Base-by-base conservation (phyloP, 2,797 vertebrate species). In the Siniperca undulata region DNA sequence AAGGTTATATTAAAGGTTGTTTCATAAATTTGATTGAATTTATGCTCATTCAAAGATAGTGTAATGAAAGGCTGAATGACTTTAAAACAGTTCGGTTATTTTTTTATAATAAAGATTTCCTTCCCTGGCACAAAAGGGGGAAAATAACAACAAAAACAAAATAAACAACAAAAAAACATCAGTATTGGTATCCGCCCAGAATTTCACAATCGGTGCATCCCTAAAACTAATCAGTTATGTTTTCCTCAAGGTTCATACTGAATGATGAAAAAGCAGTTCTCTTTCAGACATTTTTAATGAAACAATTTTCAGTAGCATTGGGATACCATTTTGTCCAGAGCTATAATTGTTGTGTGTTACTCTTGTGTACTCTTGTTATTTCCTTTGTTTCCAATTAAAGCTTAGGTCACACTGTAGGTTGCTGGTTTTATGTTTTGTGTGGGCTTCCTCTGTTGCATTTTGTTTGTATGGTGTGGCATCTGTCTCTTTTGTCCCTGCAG, bases 381-480 rank as follows among this genome's bases (percentile, higher is more conserved):
- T 80, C 74, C 40, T 86, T 70, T 86, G 75, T 87, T 86, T 91
- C 84, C 77, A 70, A 95, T 95, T 94, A 95, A 95, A 95, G 93
- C 82, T 62, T 89, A 91, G 93, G 86, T 81, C 70, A 65, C 56
- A 65, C 78, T 85, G 72, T 90, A 91, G 93, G 89, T 89, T 91
- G 86, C 92, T 92, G 89, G 91, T 94, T 94, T 89, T 88, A 86
- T 93, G 91, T 93, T 91, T 86, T 93, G 87, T 95, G 90, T 93
- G 85, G 89, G 88, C 92, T 94, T 94, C 80, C 75, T 91, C 80
- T 86, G 83, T 91, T 91, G 89, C 90, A 82, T 91, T 88, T 81
- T 87, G 62, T 91, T 66, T 69, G 78, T 85, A 72, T 40, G 73
- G 65, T 84, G 77, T 81, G 56, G 78, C 86, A 84, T 82, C 82